Percentiles rank a stretch among this genome's conserved stretches.
These are phyloP conservation scores for Acrobasis consociella DNA, from an alignment of 2,888 invertebrate species.

Conservation along the genomic window DNA sequence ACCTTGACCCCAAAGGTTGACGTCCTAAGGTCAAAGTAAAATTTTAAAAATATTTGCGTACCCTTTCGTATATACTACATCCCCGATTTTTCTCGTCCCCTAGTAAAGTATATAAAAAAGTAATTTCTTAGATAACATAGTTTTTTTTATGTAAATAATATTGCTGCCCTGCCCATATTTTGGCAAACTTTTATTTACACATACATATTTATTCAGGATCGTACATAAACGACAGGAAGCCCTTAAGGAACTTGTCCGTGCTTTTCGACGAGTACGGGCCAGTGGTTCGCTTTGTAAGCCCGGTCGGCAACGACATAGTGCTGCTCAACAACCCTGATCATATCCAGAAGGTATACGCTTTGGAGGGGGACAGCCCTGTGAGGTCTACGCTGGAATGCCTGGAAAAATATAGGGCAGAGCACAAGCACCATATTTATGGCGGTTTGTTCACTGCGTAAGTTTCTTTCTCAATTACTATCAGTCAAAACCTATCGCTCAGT, in stretches of 20 bases:
- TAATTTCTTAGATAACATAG: no score
- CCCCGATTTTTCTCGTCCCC: conserved; percentile 9
- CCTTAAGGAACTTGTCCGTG: conserved; percentile 55
- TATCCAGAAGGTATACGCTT: conserved; percentile 83
- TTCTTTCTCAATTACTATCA: conserved; percentile 4
- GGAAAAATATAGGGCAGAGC: conserved; percentile 84
- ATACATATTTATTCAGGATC: conserved; percentile 48
- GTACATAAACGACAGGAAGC: conserved; percentile 53
- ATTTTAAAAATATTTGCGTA: no score
- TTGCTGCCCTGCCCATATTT: no score
- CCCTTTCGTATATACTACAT: no score
- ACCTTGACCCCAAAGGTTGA: no score
- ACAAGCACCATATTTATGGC: conserved; percentile 77
- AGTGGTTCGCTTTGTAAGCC: conserved; percentile 85
- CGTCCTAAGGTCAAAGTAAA: no score
- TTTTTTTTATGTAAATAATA: no score
- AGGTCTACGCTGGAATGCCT: conserved; percentile 85
- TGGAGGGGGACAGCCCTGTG: conserved; percentile 83
- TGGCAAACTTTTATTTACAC: no score
- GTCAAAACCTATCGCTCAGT: no score
- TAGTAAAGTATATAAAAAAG: neutral
- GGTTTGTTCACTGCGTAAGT: conserved; percentile 84
- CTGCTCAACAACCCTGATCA: conserved; percentile 85
- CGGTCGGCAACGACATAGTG: conserved; percentile 85
- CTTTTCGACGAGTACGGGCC: conserved; percentile 84